These are phyloP conservation scores for Gallinago undulata DNA, from an alignment of 2,113 vertebrate genomes.

Conservation along the genomic window DNA sequence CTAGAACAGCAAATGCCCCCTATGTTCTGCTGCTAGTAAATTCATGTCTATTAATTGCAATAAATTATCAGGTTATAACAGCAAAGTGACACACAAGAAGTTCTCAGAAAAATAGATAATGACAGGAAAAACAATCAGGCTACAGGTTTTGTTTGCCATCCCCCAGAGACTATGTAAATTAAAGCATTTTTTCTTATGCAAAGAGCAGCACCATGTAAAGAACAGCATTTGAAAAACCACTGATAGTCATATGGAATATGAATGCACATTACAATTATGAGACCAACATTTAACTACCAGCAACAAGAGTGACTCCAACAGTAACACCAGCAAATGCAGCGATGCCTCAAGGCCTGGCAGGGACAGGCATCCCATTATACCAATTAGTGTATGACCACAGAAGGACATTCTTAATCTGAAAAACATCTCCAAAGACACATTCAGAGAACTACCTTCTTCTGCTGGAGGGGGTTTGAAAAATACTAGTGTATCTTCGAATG, in stretches of 20 bases:
- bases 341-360: neutral
- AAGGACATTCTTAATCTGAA: neutral
- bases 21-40: conserved; percentile 7
- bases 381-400: neutral
- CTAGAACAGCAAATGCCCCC: neutral
- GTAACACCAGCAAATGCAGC: neutral
- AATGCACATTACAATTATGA: neutral
- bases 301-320: neutral
- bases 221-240: conserved; percentile 22
- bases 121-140: conserved; percentile 43
- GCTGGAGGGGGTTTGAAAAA: neutral
- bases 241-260: neutral
- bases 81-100: neutral
- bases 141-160: conserved; percentile 35
- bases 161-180: neutral
- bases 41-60: conserved; percentile 9
- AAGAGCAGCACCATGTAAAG: neutral
- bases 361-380: accelerated
- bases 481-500: neutral
- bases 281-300: neutral
- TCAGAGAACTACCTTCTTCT: neutral
- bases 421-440: neutral
- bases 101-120: conserved; percentile 30
- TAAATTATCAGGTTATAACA: neutral
- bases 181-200: conserved; percentile 33